These are phyloP conservation scores for Saguinus imperator DNA, from an alignment of 2,113 vertebrate species.

Conservation along the genomic window DNA sequence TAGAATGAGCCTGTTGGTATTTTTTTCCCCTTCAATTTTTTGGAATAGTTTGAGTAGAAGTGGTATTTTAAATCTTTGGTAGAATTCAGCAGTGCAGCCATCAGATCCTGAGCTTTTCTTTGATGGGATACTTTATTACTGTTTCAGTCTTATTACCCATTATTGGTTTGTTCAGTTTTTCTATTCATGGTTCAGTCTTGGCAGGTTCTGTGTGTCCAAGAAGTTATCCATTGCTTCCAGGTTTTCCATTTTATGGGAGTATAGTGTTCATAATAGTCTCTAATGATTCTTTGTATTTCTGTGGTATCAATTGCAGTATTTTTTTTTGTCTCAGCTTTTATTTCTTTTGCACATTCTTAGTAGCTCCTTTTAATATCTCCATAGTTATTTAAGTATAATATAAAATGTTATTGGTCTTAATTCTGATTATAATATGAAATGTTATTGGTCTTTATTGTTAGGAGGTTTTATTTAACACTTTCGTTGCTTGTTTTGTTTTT, in stretches of 20 bases:
- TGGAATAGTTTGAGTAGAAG: neutral
- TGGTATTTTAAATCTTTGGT: neutral
- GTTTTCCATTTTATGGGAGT: neutral
- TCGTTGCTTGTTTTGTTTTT: conserved; percentile 3
- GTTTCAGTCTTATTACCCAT: neutral
- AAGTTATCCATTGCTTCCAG: neutral
- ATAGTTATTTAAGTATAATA: neutral
- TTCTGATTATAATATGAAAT: conserved; percentile 1
- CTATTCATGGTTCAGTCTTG: neutral
- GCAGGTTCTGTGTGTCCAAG: neutral
- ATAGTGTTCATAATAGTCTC: neutral
- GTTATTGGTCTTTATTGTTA: neutral
- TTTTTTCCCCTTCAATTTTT: neutral
- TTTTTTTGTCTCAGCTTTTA: conserved; percentile 38
- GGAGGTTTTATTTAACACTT: conserved; percentile 13
- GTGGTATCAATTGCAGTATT: neutral
- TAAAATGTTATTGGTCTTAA: conserved; percentile 28
- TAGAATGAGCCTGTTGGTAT: neutral
- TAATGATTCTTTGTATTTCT: neutral
- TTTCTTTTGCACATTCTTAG: neutral
- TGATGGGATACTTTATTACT: neutral
- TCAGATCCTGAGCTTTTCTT: neutral
- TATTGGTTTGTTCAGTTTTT: neutral
- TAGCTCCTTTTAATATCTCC: neutral
- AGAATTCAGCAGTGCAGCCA: neutral